A percentile compares a stretch with the other conserved stretches of the same genome.
Evolutionary conservation across 2,113 vertebrate species (phyloP).

Genomic region (Callaeas wilsoni): DNA sequence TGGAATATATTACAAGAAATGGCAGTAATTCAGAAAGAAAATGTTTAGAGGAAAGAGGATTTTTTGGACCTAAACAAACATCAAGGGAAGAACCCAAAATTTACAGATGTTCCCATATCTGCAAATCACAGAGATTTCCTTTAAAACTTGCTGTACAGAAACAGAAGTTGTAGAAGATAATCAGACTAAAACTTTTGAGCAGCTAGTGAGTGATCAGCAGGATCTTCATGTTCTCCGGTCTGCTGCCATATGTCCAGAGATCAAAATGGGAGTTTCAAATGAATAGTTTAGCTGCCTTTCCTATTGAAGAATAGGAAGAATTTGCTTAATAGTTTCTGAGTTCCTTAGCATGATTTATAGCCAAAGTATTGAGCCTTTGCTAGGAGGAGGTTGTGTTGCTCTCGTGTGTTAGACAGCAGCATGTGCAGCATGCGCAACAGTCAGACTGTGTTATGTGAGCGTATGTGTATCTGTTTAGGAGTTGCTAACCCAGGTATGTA

Average conservation of each 20-base stretch:
- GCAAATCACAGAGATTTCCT: not conserved
- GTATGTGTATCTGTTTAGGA: not conserved
- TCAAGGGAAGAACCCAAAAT: not conserved
- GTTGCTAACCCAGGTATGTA: not conserved
- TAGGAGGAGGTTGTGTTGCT: not conserved
- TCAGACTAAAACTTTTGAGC: not conserved
- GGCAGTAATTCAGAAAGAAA: not conserved
- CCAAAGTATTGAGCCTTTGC: not conserved
- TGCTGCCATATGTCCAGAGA: not conserved
- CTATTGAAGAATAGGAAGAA: not conserved
- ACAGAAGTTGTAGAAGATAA: not conserved
- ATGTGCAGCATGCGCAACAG: not conserved
- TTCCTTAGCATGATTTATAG: not conserved
- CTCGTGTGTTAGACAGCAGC: accelerated
- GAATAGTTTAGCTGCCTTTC: not conserved
- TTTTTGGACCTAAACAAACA: not conserved
- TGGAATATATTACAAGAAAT: not conserved
- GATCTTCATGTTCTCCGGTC: not conserved
- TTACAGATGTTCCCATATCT: not conserved
- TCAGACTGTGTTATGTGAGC: not conserved
- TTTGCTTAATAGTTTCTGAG: not conserved
- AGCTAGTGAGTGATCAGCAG: not conserved
- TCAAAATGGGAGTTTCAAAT: not conserved
- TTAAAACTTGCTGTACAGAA: not conserved
- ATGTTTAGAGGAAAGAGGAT: not conserved